Percentiles rank a stretch among this genome's conserved stretches.
These are phyloP conservation scores for Cheiracanthium punctorium DNA, from an alignment of 2,888 invertebrate species.

Conservation along the genomic window DNA sequence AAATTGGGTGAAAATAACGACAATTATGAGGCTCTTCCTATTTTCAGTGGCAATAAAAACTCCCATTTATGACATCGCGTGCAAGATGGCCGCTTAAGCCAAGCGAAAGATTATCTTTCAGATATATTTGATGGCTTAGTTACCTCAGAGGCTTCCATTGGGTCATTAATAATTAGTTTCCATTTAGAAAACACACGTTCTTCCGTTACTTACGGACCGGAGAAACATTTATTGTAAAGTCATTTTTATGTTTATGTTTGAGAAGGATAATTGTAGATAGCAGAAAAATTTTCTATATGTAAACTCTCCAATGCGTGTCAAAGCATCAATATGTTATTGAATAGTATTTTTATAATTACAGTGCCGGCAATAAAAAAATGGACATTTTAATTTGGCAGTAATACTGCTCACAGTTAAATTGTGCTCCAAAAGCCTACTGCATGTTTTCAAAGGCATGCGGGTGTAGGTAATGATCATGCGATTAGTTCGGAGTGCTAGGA, in stretches of 20 bases:
- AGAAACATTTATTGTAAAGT: background rate
- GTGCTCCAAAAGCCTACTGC: too few relatives aligned
- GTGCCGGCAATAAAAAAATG: too few relatives aligned
- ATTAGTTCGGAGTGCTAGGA: too few relatives aligned
- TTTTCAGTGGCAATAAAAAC: background rate
- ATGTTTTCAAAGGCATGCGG: too few relatives aligned
- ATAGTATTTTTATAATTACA: too few relatives aligned
- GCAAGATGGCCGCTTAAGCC: background rate
- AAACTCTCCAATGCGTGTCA: too few relatives aligned
- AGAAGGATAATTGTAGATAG: background rate
- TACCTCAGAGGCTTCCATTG: background rate
- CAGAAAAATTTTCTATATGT: background rate
- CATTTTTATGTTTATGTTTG: background rate
- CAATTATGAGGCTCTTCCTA: background rate
- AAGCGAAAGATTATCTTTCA: background rate
- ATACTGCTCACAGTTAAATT: too few relatives aligned
- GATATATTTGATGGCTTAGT: background rate
- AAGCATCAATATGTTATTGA: too few relatives aligned
- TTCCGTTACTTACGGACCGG: background rate
- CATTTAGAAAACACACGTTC: background rate
- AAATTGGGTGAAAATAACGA: background rate
- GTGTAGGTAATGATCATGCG: too few relatives aligned
- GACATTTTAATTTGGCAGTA: too few relatives aligned
- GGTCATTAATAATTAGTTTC: background rate
- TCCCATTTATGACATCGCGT: background rate